Percentiles rank a stretch among this genome's conserved stretches.
Conservation (phyloP, 2,113 vertebrate genomes). For the Tachycineta bicolor region DNA sequence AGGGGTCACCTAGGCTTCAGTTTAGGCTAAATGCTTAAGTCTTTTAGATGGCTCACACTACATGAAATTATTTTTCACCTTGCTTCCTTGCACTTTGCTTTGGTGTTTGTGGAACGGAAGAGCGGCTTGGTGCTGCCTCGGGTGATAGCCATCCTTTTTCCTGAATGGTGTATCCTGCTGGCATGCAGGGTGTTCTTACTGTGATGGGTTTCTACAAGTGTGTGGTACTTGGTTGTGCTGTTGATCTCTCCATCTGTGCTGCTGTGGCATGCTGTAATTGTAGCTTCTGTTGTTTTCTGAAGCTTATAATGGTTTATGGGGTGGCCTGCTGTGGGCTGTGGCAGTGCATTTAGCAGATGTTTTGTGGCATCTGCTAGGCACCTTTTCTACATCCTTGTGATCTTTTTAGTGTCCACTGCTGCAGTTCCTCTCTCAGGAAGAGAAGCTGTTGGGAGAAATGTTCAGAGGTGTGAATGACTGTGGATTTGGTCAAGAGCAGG, state of each 20-base stretch:
- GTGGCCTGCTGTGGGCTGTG: not conserved
- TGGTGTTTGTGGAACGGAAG: not conserved
- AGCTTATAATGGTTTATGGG: not conserved
- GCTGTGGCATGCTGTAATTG: not conserved
- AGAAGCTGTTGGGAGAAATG: not conserved
- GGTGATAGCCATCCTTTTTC: not conserved
- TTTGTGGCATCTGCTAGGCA: not conserved
- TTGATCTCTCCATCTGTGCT: not conserved
- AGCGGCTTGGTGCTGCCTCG: rapidly evolving
- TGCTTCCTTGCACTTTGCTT: not conserved
- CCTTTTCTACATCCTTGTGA: not conserved
- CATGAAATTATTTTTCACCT: not conserved
- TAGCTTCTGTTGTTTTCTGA: not conserved
- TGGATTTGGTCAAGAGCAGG: not conserved
- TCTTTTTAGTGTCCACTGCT: not conserved
- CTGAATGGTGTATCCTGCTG: not conserved
- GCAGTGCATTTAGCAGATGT: not conserved
- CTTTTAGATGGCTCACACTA: not conserved
- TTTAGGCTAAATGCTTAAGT: not conserved
- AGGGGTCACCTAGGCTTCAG: not conserved
- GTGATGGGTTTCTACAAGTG: not conserved
- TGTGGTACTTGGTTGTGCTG: rapidly evolving
- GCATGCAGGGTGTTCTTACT: not conserved
- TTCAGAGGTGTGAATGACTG: not conserved
- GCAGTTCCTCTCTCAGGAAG: not conserved